phyloP scores from a whole-genome alignment of 2,113 vertebrate species.

The Aix galericulata region DNA sequence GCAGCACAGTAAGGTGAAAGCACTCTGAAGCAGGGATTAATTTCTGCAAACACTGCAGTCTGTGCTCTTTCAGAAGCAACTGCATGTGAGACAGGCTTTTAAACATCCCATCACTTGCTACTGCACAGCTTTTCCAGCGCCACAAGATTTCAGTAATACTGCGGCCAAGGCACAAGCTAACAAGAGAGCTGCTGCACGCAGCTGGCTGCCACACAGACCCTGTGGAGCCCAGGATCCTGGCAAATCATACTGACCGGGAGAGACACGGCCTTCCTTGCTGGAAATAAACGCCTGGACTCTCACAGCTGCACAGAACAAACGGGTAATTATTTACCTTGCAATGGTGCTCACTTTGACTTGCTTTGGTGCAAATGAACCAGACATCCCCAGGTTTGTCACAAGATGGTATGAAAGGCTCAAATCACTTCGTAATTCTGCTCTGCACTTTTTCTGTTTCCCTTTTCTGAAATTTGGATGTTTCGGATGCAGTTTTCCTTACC shows the following conservation, averaged over 20 bases:
- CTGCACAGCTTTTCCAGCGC: background rate
- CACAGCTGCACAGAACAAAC: background rate
- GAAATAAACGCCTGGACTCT: rapidly evolving
- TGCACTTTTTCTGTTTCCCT: background rate
- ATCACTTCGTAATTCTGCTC: background rate
- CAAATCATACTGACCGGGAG: rapidly evolving
- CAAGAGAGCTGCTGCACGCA: rapidly evolving
- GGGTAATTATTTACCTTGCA: background rate
- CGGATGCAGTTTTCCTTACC: background rate
- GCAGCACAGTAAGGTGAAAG: background rate
- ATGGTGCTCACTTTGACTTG: background rate
- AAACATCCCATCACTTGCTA: background rate
- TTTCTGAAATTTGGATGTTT: background rate
- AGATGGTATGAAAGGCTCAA: background rate
- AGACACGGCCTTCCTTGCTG: background rate
- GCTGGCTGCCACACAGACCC: background rate
- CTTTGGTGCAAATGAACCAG: background rate
- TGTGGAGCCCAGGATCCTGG: too few species aligned
- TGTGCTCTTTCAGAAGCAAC: too few species aligned
- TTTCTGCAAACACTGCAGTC: background rate
- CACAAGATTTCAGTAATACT: too few species aligned
- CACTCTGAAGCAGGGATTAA: background rate
- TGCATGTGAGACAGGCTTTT: rapidly evolving
- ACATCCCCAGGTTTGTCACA: background rate
- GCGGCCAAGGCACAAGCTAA: rapidly evolving